These are phyloP conservation scores for Amblyopsis rosae DNA, from an alignment of 2,113 vertebrate genomes.

Conservation along the genomic window DNA sequence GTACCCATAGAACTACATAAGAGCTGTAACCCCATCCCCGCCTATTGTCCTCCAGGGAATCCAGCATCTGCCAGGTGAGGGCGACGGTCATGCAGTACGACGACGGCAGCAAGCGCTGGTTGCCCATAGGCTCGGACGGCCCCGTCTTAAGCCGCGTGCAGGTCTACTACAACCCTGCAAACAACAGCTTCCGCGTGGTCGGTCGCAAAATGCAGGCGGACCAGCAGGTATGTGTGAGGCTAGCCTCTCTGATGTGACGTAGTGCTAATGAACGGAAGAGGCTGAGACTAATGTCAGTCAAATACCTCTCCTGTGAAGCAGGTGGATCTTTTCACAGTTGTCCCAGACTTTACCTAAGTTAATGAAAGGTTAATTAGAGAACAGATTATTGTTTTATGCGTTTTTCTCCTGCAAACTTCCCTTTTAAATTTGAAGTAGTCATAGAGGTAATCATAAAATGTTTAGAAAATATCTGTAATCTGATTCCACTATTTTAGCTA, in stretches of 20 bases:
- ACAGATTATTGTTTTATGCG: not conserved
- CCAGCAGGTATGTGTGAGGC: conserved; percentile 79
- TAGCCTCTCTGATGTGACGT: no score
- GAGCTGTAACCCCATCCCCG: not conserved
- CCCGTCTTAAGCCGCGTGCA: conserved; percentile 80
- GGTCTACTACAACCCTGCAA: conserved; percentile 79
- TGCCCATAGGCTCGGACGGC: conserved; percentile 76
- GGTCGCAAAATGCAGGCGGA: conserved; percentile 83
- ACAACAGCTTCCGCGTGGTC: conserved; percentile 83
- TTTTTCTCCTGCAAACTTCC: no score
- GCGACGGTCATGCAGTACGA: conserved; percentile 88
- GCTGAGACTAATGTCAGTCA: no score
- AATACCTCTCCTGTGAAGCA: no score
- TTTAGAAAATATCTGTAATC: no score
- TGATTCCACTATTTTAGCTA: no score
- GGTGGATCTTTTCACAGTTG: no score
- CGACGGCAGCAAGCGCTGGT: conserved; percentile 82
- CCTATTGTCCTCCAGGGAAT: conserved; percentile 70
- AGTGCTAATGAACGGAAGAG: no score
- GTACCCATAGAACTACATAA: not conserved
- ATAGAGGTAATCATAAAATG: no score
- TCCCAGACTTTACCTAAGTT: no score
- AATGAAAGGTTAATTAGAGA: no score
- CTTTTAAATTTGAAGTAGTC: no score
- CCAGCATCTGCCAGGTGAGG: conserved; percentile 80